Conservation (phyloP, 2,113 vertebrate genomes). For the Microtus montanus region DNA sequence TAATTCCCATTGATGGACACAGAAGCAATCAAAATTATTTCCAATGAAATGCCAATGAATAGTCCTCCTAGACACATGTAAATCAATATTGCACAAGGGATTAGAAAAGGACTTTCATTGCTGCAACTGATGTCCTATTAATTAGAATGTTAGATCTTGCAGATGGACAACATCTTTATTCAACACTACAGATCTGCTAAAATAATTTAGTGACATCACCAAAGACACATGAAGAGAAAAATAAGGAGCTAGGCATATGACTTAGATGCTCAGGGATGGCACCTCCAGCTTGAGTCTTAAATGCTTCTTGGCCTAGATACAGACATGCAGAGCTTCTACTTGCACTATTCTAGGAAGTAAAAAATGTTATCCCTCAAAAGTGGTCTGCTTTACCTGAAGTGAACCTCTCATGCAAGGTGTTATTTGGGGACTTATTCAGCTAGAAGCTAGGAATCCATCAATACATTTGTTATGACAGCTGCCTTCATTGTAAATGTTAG, state of each 20-base stretch:
- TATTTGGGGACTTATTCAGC: neutral
- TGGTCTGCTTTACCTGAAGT: neutral
- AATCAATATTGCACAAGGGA: neutral
- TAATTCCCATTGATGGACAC: neutral
- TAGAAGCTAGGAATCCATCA: neutral
- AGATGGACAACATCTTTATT: neutral
- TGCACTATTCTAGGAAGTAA: neutral
- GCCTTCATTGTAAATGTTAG: neutral
- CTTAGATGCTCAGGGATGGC: neutral
- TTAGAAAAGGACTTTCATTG: neutral
- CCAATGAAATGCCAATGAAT: neutral
- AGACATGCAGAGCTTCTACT: neutral
- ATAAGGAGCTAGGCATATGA: neutral
- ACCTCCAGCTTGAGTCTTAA: neutral
- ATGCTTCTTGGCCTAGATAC: neutral
- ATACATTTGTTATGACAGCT: neutral
- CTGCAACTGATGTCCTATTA: neutral
- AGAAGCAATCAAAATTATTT: neutral
- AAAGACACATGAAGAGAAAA: neutral
- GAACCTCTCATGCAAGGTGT: neutral
- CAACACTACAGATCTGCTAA: neutral
- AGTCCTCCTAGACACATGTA: neutral
- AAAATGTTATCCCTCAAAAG: neutral
- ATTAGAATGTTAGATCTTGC: neutral
- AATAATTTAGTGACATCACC: neutral